Conservation (phyloP, 2,113 vertebrate genomes). For the Dasypus novemcinctus region DNA sequence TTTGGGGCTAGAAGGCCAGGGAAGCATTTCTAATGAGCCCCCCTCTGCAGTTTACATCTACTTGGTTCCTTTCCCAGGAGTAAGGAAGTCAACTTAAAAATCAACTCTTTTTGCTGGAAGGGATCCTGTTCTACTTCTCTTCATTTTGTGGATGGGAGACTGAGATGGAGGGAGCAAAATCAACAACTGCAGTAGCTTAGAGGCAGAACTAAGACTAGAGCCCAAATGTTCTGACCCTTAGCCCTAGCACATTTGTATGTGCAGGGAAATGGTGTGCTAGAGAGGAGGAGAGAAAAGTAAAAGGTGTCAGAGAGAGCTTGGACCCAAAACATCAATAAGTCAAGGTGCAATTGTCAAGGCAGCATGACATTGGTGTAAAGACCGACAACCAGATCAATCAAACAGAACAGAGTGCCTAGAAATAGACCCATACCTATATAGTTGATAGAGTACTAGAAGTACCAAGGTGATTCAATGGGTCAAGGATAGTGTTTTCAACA, state of each 20-base stretch:
- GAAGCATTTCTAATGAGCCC: background rate
- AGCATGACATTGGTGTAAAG: background rate
- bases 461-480: background rate
- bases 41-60: background rate
- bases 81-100: background rate
- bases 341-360: background rate
- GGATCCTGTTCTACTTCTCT: background rate
- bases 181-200: background rate
- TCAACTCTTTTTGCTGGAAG: background rate
- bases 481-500: background rate
- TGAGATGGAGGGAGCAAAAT: background rate
- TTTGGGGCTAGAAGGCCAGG: background rate
- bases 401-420: background rate
- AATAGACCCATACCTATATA: background rate
- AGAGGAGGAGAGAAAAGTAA: background rate
- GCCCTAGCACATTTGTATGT: background rate
- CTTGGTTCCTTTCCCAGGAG: background rate
- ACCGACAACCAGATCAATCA: background rate
- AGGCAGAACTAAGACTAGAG: background rate
- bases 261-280: background rate
- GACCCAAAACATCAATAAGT: background rate
- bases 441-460: background rate
- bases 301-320: background rate
- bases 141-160: background rate
- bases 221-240: background rate